These are phyloP conservation scores for Trichogramma dendrolimi DNA, from an alignment of 2,888 invertebrate species.

Conservation along the genomic window DNA sequence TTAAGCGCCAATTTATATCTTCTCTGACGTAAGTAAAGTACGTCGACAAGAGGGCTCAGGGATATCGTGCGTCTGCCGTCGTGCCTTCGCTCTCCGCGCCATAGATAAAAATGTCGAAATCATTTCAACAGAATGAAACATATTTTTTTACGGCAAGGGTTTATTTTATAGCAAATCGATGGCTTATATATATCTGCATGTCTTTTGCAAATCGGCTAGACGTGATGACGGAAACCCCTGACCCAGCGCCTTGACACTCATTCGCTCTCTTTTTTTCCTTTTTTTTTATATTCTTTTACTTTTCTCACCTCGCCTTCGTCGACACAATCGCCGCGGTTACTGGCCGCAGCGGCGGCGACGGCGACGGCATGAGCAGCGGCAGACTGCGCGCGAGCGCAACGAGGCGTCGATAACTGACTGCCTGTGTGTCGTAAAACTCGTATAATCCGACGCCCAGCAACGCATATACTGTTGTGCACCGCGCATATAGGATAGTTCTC, in stretches of 20 bases:
- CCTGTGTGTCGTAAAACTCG: conserved; percentile 20
- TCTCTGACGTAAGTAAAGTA: no score
- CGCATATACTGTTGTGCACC: conserved; percentile 6
- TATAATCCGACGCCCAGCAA: conserved; percentile 7
- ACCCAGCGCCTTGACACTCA: conserved; percentile 27
- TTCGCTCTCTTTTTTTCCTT: conserved; percentile 4
- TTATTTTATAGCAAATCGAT: no score
- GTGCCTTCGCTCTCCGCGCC: no score
- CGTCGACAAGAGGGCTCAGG: no score
- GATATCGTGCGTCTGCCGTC: no score
- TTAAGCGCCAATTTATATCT: no score
- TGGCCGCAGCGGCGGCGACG: no score
- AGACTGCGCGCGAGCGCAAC: conserved; percentile 1
- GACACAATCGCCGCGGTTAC: not conserved
- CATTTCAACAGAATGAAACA: no score
- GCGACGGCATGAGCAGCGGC: not conserved
- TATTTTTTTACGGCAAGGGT: no score
- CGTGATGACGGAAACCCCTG: conserved; percentile 9
- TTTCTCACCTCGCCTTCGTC: not conserved
- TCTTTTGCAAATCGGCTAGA: no score
- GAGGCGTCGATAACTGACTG: conserved; percentile 9
- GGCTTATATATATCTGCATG: no score
- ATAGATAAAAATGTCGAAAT: no score
- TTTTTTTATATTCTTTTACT: not conserved
- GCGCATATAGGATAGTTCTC: not conserved